Base-by-base conservation (phyloP, 2,888 invertebrate genomes). In the Mythimna pallens region DNA sequence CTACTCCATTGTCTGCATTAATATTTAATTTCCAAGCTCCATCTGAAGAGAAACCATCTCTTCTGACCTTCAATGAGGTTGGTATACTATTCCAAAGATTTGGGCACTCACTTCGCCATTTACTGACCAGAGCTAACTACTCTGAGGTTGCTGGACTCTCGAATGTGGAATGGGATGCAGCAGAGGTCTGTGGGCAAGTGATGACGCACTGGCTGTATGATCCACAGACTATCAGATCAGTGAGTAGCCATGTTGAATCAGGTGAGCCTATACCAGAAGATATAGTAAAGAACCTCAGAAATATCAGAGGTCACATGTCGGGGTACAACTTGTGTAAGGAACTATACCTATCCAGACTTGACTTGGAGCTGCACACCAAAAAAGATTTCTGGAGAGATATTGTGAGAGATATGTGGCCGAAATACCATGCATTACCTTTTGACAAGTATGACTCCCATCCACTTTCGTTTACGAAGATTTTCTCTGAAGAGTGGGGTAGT, bases 131-230 rank as follows among this genome's bases (percentile, higher is more conserved):
- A 88, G 97, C 98, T 0, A 97, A 98, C 22, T 98, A 98, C 92
- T 97, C 98, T 1, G 99, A 99, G 91, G 97, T 99, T 0, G 97
- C 99, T 4, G 99, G 99, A 0, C 94, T 98, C 34, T 98, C 98
- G 0, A 98, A 98, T 91, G 97, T 99, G 0, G 99, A 99, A 95
- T 99, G 99, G 99, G 99, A 99, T 93, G 98, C 98, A 0, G 98
- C 98, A 0, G 98, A 98, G 89, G 97, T 99, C 0, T 98, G 98
- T 77, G 98, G 98, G 0, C 97, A 98, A 86, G 98, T 99, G 70
- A 97, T 99, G 97, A 96, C 97, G 0, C 97, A 98, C 89, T 99
- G 98, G 97, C 93, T 98, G 10, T 97, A 97, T 81, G 97, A 98
- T 85, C 96, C 97, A 0, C 89, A 94, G 34, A 96, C 96, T 3